Evolutionary conservation across 2,888 invertebrate genomes (phyloP).

Genomic region (Eristalis intricaria): DNA sequence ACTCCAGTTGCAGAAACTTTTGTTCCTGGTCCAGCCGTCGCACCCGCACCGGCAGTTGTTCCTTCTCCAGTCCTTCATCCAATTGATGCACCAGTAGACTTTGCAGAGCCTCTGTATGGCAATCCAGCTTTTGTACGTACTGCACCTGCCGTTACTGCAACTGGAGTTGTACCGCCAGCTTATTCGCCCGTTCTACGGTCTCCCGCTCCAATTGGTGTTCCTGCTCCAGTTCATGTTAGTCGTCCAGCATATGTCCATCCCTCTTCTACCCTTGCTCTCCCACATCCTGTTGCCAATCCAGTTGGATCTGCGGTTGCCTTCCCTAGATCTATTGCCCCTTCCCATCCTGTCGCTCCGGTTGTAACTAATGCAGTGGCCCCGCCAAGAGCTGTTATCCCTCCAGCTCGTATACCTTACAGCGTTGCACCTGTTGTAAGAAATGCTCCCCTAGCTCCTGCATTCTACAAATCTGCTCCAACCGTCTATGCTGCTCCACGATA

Average conservation of each 20-base stretch:
- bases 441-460: constrained; percentile 3
- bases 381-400: not conserved
- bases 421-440: constrained; percentile 29
- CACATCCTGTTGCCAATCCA: not conserved
- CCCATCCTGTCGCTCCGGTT: not conserved
- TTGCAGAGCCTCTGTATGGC: constrained; percentile 29
- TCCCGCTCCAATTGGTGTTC: constrained; percentile 63
- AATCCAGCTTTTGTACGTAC: constrained; percentile 26
- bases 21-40: not conserved
- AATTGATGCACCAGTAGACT: constrained; percentile 28
- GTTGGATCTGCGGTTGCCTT: not conserved
- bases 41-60: not conserved
- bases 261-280: too few species aligned
- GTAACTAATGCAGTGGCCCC: not conserved
- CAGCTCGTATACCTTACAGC: constrained; percentile 13
- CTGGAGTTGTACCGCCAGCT: not conserved
- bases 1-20: constrained; percentile 46
- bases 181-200: not conserved
- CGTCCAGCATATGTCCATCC: too few species aligned
- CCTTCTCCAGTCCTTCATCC: not conserved
- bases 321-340: not conserved
- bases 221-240: constrained; percentile 39
- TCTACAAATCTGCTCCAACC: constrained; percentile 34
- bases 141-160: constrained; percentile 47
- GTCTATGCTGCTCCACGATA: constrained; percentile 51